phyloP scores from a whole-genome alignment of 2,888 invertebrate genomes.

The Escarpia spicata region DNA sequence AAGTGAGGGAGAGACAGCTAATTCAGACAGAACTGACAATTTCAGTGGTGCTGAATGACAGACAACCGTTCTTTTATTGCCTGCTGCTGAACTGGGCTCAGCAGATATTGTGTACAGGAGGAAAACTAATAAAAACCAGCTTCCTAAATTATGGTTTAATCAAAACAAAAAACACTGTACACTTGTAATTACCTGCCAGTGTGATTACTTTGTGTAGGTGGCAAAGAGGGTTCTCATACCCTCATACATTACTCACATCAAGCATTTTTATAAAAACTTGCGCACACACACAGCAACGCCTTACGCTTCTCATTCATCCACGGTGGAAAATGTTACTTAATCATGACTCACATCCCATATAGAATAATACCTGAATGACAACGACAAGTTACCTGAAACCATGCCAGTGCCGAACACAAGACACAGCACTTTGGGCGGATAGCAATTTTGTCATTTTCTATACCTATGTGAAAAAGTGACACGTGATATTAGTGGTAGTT shows the following conservation, averaged over 20 bases:
- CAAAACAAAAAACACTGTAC: not conserved
- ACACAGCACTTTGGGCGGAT: no score
- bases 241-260: not conserved
- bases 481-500: not conserved
- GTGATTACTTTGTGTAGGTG: not conserved
- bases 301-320: not conserved
- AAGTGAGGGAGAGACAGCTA: not conserved
- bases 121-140: not conserved
- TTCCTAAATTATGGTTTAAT: not conserved
- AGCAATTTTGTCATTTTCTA: not conserved
- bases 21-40: not conserved
- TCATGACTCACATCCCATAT: not conserved
- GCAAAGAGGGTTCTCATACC: not conserved
- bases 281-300: not conserved
- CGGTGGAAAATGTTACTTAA: not conserved
- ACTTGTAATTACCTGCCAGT: not conserved
- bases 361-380: not conserved
- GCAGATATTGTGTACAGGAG: not conserved
- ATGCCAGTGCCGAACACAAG: not conserved
- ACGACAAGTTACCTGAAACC: not conserved
- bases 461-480: not conserved
- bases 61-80: not conserved
- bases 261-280: not conserved
- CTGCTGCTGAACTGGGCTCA: not conserved
- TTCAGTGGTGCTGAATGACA: not conserved